Evolutionary conservation across 2,888 invertebrate species (phyloP), one percentile per base, ranked within the genome.

Genomic region (Bursaphelenchus okinawaensis): DNA sequence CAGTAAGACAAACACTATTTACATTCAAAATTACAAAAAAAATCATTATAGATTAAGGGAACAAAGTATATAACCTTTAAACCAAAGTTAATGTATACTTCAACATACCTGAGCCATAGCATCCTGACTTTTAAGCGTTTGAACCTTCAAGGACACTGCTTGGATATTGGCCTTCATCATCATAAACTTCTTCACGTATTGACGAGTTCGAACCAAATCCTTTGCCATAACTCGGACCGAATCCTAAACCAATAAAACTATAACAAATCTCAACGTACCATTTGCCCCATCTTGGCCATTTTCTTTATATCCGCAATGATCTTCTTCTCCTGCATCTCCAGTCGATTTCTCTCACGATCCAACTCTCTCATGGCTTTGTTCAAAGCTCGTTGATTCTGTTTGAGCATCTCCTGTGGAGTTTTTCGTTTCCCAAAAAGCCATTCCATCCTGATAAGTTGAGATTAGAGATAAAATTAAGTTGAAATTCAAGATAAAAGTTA

Each of bases 181-280:
- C 89, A 98, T 96, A 84, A 98, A 98, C 85, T 98, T 98, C 84
- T 96, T 95, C 59, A 90, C 90, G 82, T 96, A 95, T 29, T 86
- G 88, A 68, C 98, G 87, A 0, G 98, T 98, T 73, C 98, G 88
- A 7, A 98, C 98, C 73, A 98, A 86, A 86, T 98, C 98, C 84
- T 93, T 93, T 0, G 98, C 98, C 96, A 98, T 96, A 75, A 98
- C 95, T 87, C 94, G 96, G 0, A 98, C 98, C 16, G 98, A 93
- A 86, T 98, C 96, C 92, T 92, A 71, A 73, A 72, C 62, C 16
- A 20, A 16, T 27, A 40, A 22, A 57, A 27, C 22, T 12, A 3
- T 16, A 23, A 26, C 57, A 57, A 57, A 28, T 20, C 4, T 26
- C 24, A 19, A 40, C 70, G 81, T 83, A 92, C 92, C 93, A 98